Conservation (phyloP, 2,113 vertebrate species). For the Leucopsar rothschildi region DNA sequence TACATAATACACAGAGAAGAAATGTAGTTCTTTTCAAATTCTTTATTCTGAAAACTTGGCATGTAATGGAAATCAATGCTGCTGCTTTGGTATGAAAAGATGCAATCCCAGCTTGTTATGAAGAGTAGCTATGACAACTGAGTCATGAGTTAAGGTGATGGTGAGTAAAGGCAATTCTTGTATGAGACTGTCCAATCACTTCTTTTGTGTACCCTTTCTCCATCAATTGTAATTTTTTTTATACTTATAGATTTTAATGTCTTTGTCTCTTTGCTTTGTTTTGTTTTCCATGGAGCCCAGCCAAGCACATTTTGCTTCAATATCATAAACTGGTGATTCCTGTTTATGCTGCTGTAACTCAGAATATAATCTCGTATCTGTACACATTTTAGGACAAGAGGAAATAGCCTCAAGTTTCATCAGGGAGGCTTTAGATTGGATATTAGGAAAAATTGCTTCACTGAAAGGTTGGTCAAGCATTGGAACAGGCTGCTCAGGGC, state of each 20-base stretch:
- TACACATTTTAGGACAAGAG: background rate
- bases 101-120: background rate
- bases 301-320: background rate
- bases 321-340: background rate
- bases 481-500: background rate
- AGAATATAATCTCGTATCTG: background rate
- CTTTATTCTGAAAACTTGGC: background rate
- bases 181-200: background rate
- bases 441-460: background rate
- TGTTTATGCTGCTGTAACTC: background rate
- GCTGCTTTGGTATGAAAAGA: background rate
- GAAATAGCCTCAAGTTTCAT: background rate
- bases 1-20: background rate
- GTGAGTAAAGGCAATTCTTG: background rate
- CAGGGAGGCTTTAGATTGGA: background rate
- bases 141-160: background rate
- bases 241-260: background rate
- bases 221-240: background rate
- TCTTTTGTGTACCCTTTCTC: background rate
- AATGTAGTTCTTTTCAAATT: background rate
- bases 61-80: fast-evolving
- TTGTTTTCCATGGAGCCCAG: background rate
- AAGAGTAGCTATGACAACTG: background rate
- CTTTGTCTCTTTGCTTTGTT: background rate
- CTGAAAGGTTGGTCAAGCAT: background rate